Conservation (phyloP, 2,888 invertebrate species). For the Melipona bicolor region DNA sequence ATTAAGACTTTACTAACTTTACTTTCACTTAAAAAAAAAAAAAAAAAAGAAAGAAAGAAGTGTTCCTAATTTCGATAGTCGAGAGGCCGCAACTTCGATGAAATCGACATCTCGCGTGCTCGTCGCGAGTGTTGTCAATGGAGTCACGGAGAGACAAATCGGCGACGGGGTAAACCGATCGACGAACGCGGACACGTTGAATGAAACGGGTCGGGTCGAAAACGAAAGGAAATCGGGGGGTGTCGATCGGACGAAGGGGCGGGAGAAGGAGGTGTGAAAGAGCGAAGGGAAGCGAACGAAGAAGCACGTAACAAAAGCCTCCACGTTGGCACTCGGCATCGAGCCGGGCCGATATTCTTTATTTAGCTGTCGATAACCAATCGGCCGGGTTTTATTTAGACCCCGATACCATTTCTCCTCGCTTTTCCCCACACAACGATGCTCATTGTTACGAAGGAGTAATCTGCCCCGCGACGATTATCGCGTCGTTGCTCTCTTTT, state of each 20-base stretch:
- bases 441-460: slow-evolving; percentile 53
- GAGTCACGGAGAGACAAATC: background rate
- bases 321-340: slow-evolving; percentile 53
- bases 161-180: background rate
- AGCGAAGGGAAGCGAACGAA: slow-evolving; percentile 24
- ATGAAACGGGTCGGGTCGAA: slow-evolving; percentile 17
- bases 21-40: background rate
- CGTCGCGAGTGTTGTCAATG: background rate
- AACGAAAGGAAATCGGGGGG: slow-evolving; percentile 21
- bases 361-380: slow-evolving; percentile 65
- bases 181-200: background rate
- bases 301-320: slow-evolving; percentile 46
- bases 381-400: slow-evolving; percentile 58
- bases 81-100: background rate
- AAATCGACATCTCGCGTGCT: background rate
- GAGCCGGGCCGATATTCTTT: slow-evolving; percentile 61
- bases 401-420: slow-evolving; percentile 49
- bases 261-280: slow-evolving; percentile 13
- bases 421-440: slow-evolving; percentile 39
- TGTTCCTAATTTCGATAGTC: background rate
- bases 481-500: background rate
- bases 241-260: background rate
- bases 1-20: background rate
- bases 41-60: background rate
- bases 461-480: slow-evolving; percentile 44